A percentile compares a stretch with the other conserved stretches of the same genome.
phyloP scores from a whole-genome alignment of 2,888 invertebrate genomes.

The Bellardia bayeri region DNA sequence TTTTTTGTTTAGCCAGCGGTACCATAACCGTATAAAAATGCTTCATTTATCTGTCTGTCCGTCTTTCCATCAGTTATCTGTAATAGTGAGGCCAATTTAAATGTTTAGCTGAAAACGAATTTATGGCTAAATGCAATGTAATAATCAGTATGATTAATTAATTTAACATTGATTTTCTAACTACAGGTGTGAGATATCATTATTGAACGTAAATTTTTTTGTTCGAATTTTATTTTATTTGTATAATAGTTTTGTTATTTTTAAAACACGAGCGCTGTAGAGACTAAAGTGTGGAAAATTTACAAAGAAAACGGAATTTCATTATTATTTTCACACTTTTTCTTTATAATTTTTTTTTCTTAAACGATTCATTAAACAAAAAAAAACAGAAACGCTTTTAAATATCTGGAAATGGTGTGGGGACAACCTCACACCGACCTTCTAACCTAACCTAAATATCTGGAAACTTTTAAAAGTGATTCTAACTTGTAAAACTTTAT shows the following conservation, averaged over 20 bases:
- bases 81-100: conserved; percentile 17
- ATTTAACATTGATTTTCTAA: conserved; percentile 69
- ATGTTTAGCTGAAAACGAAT: conserved; percentile 23
- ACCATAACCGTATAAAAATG: conserved; percentile 24
- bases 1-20: conserved; percentile 26
- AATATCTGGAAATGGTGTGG: no score
- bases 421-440: no score
- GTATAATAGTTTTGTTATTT: conserved; percentile 26
- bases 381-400: no score
- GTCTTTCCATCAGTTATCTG: not conserved
- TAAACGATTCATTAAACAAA: not conserved
- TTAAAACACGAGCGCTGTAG: not conserved
- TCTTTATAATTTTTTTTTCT: not conserved
- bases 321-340: conserved; percentile 27
- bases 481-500: no score
- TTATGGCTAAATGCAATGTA: conserved; percentile 42
- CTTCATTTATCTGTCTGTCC: conserved; percentile 31
- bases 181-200: conserved; percentile 68
- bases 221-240: not conserved
- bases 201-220: conserved; percentile 46
- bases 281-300: conserved; percentile 1
- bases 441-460: no score
- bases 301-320: not conserved
- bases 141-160: conserved; percentile 63
- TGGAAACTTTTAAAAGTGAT: no score